Conservation (phyloP, 2,888 invertebrate species). For the Chamaedrilus cognettii region DNA sequence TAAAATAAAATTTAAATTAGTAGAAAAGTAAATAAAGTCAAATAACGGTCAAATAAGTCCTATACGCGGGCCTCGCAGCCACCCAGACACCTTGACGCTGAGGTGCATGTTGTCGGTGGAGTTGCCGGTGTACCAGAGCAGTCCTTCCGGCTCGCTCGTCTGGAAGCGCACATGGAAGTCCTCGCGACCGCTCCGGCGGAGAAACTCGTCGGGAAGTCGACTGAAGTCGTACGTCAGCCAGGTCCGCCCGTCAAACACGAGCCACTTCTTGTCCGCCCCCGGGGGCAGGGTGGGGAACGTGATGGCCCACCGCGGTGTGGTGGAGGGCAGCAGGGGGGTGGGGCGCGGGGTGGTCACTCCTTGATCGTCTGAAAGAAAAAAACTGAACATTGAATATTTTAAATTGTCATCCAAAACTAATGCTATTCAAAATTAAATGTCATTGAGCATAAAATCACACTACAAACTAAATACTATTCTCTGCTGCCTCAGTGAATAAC, state of each 20-base stretch:
- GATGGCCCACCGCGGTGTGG: slow-evolving; percentile 12
- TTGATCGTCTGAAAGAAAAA: no score
- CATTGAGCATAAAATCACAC: no score
- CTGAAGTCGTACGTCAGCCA: slow-evolving; percentile 44
- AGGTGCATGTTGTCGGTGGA: slow-evolving; percentile 41
- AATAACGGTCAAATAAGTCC: no score
- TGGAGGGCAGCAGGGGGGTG: slow-evolving; percentile 5
- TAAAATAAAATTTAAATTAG: not conserved
- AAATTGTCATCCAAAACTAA: no score
- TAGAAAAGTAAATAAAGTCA: no score
- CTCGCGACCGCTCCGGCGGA: slow-evolving; percentile 37
- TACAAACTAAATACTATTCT: no score
- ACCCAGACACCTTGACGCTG: slow-evolving; percentile 51
- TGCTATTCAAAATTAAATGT: no score
- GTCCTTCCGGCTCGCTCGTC: slow-evolving; percentile 44
- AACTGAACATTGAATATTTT: no score
- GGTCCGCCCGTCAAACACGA: slow-evolving; percentile 42
- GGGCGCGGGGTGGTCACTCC: no score
- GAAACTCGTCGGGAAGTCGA: slow-evolving; percentile 38
- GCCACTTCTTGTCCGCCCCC: slow-evolving; percentile 9
- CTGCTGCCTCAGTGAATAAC: no score
- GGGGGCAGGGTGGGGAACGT: slow-evolving; percentile 19
- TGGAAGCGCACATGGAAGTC: slow-evolving; percentile 44
- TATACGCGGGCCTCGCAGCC: no score
- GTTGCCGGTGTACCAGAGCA: slow-evolving; percentile 50